A percentile compares a stretch with the other conserved stretches of the same genome.
These are phyloP conservation scores for Ischnus inquisitorius DNA, from an alignment of 2,888 invertebrate species.

Conservation along the genomic window DNA sequence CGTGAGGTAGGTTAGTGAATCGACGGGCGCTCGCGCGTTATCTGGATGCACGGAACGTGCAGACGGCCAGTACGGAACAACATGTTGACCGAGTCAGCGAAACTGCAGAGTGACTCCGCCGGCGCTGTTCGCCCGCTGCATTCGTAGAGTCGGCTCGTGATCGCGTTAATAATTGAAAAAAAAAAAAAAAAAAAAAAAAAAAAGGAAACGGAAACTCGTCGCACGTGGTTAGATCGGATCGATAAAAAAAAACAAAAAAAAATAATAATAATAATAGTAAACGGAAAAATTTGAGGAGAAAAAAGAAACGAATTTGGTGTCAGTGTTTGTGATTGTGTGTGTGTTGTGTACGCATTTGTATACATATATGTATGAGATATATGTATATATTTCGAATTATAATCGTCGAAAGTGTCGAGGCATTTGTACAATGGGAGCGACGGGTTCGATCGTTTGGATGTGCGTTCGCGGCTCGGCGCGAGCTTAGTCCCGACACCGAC, in stretches of 20 bases:
- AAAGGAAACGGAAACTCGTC: no score
- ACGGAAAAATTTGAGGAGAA: not conserved
- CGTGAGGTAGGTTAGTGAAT: conserved; percentile 84
- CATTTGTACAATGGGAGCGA: conserved; percentile 55
- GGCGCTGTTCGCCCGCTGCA: conserved; percentile 37
- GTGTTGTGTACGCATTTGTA: conserved; percentile 45
- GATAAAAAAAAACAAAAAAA: conserved; percentile 5
- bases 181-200: conserved; percentile 30
- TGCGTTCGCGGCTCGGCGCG: no score
- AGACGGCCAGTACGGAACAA: conserved; percentile 80
- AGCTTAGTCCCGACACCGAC: conserved; percentile 36
- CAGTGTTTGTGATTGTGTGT: conserved; percentile 44
- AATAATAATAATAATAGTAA: not conserved
- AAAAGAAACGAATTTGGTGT: conserved; percentile 17
- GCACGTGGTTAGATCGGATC: conserved; percentile 6
- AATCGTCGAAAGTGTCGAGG: conserved; percentile 15
- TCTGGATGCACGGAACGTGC: conserved; percentile 81
- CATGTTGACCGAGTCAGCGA: conserved; percentile 80
- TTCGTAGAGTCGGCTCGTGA: not conserved
- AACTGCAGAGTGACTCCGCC: conserved; percentile 70
- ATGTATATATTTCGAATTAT: not conserved
- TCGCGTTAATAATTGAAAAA: conserved; percentile 23
- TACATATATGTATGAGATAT: conserved; percentile 21
- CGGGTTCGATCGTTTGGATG: conserved; percentile 25
- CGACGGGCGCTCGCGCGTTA: conserved; percentile 77